These are phyloP conservation scores for Tautogolabrus adspersus DNA, from an alignment of 2,113 vertebrate species.

Conservation along the genomic window DNA sequence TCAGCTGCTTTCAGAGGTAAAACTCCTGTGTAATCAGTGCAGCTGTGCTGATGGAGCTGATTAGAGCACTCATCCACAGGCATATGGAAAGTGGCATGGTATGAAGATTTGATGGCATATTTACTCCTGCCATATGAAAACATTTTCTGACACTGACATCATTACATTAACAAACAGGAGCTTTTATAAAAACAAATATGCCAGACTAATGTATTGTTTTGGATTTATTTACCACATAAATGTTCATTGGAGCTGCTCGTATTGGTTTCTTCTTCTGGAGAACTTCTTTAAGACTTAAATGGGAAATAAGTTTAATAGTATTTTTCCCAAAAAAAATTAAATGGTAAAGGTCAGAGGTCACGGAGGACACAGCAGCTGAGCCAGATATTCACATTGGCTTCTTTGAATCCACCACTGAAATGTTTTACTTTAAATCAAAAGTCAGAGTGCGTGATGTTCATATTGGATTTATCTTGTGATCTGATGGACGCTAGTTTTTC, in stretches of 20 bases:
- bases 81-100: neutral
- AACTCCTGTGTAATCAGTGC: slow-evolving; percentile 6
- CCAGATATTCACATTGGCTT: no score
- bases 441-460: no score
- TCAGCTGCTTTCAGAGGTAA: slow-evolving; percentile 9
- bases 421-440: no score
- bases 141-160: neutral
- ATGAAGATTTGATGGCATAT: neutral
- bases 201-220: neutral
- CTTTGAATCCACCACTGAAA: no score
- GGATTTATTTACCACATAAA: neutral
- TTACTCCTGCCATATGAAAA: neutral
- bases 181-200: neutral
- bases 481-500: no score
- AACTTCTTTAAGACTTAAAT: no score
- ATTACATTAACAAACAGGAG: neutral
- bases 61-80: neutral
- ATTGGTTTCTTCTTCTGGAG: no score
- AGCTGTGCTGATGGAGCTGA: slow-evolving; percentile 2
- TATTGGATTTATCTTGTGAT: no score
- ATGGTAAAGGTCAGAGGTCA: no score
- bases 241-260: neutral
- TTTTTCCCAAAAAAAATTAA: no score
- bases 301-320: no score
- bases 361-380: no score